Base-by-base conservation (phyloP, 2,888 invertebrate genomes). In the Heliconius hortense region DNA sequence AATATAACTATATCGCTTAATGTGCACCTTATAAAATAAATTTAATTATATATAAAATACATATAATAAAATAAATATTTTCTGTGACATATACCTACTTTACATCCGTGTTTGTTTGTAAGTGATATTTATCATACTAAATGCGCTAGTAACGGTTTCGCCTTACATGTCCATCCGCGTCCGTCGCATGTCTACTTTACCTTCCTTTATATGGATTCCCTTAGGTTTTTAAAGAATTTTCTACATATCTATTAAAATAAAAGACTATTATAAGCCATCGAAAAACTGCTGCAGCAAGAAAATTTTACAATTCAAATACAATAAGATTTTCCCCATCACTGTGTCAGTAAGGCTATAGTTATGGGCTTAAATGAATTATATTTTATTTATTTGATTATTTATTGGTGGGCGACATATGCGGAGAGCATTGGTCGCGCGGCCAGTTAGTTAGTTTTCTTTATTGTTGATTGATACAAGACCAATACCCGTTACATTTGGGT, bases 121-220 rank as follows among this genome's bases (percentile, higher is more conserved):
- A 59, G 56, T 64, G 59, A 43, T 59, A 66, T 70, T 39, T 74
- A 56, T 63, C 70, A 43, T 64, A 71, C 48, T 69, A 24, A 24
- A 53, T 35, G 62, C 62, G 74, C 43, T 74, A 43, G 63, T 74
- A 74, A 74, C 74, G 56, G 74, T 74, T 35, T 70, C 70, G 28
- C 48, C 39, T 75, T 75, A 64, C 74, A 43, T 59, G 56, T 64
- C 64, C 64, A 64, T 64, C 18, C 63, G 39, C 48, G 72, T 72
- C 31, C 68, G 56, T 69, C 24, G 26, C 56, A 39, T 43, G 74
- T 74, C 72, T 72, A 68, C 62, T 59, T 48, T 53, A 10, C 31
- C 24, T 24, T 24, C 2, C 60, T 63, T 77, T 74, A 72, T 77
- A 77, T 68, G 77, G 77, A 72, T 77, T 77, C 77, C 39, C 56